These are phyloP conservation scores for Parotocinclus haroldoi DNA, from an alignment of 2,797 vertebrate genomes.

Conservation along the genomic window DNA sequence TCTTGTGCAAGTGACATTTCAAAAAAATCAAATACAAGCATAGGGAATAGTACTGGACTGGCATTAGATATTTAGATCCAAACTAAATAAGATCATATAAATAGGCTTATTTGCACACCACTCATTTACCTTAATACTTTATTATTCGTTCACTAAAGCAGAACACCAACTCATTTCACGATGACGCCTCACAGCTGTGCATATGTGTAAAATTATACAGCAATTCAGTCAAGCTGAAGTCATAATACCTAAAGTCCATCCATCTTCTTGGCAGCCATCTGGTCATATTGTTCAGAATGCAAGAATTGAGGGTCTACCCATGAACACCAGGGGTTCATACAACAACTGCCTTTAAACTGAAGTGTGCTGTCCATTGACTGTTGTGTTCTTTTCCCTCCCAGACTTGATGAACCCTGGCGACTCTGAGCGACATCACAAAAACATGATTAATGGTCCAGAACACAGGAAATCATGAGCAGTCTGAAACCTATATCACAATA, in stretches of 20 bases:
- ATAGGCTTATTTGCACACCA: background rate
- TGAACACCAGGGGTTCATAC: slow-evolving; percentile 47
- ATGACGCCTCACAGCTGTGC: slow-evolving; percentile 54
- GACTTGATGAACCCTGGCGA: slow-evolving; percentile 52
- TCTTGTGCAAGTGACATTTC: background rate
- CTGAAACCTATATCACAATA: slow-evolving; percentile 55
- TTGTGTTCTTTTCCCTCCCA: slow-evolving; percentile 46
- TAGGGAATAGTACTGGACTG: background rate
- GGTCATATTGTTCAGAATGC: slow-evolving; percentile 63
- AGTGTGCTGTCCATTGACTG: slow-evolving; percentile 51
- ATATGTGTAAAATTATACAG: slow-evolving; percentile 64
- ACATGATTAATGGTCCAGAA: slow-evolving; percentile 71
- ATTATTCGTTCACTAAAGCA: slow-evolving; percentile 20
- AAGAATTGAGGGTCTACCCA: slow-evolving; percentile 46
- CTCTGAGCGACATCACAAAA: slow-evolving; percentile 60
- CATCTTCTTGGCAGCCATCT: slow-evolving; percentile 78
- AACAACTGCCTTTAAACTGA: slow-evolving; percentile 63
- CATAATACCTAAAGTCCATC: slow-evolving; percentile 73
- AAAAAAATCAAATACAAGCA: background rate
- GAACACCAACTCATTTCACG: slow-evolving; percentile 1
- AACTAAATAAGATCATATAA: background rate
- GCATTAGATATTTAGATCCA: no score
- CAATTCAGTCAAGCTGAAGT: slow-evolving; percentile 65
- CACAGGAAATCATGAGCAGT: slow-evolving; percentile 54
- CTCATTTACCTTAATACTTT: background rate